phyloP scores from a whole-genome alignment of 1,140 invertebrate genomes.

The Palaemon carinicauda region DNA sequence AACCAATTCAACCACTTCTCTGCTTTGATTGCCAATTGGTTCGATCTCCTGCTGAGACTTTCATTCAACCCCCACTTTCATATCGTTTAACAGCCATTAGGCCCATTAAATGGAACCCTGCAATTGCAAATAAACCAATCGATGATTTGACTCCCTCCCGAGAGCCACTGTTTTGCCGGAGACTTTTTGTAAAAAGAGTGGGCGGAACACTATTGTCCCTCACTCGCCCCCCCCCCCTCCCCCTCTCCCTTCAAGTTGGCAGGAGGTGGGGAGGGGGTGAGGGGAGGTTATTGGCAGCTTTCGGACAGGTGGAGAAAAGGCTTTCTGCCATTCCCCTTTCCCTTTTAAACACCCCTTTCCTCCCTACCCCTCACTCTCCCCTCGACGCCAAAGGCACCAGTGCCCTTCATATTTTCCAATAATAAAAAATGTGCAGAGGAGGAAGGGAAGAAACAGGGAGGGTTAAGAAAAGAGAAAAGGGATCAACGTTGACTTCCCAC shows the following conservation, averaged over 20 bases:
- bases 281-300: conserved; percentile 31
- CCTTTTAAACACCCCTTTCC: background rate
- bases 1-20: background rate
- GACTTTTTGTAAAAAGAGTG: conserved; percentile 21
- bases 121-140: conserved; percentile 55
- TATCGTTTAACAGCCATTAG: conserved; percentile 55
- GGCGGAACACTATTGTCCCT: conserved; percentile 19
- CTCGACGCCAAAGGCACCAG: background rate
- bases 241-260: too few relatives aligned
- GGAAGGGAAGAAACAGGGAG: too few relatives aligned
- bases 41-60: conserved; percentile 14
- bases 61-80: conserved; percentile 51
- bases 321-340: background rate
- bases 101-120: conserved; percentile 45
- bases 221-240: background rate
- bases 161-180: conserved; percentile 7
- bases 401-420: background rate
- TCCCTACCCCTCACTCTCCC: background rate
- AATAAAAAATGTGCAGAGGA: too few relatives aligned
- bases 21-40: conserved; percentile 27
- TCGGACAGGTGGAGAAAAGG: conserved; percentile 39
- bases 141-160: conserved; percentile 21
- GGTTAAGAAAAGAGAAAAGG: too few relatives aligned
- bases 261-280: background rate
- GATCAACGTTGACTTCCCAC: too few relatives aligned